phyloP scores from a whole-genome alignment of 2,888 invertebrate species.

The Drosophila lacicola region DNA sequence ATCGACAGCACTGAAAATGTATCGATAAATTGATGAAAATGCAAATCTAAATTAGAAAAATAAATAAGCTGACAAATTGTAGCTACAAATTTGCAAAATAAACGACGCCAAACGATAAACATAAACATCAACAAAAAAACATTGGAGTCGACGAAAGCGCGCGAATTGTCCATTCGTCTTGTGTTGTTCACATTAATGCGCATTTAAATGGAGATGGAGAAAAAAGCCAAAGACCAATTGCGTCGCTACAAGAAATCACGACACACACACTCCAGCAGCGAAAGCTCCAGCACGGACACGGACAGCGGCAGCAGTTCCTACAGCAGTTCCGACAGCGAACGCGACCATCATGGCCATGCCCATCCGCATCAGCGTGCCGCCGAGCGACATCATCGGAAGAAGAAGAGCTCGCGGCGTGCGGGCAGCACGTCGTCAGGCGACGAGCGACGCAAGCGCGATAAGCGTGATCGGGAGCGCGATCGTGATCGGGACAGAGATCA shows the following conservation, averaged over 20 bases:
- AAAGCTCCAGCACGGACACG: conserved; percentile 83
- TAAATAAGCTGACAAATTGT: conserved; percentile 25
- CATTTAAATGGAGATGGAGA: conserved; percentile 79
- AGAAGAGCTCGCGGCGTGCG: conserved; percentile 85
- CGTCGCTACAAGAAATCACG: conserved; percentile 84
- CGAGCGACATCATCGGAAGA: conserved; percentile 85
- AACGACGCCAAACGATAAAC: conserved; percentile 46
- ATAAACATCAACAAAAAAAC: conserved; percentile 32
- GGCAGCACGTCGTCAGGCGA: conserved; percentile 87
- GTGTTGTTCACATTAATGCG: conserved; percentile 3
- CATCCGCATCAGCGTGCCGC: conserved; percentile 60
- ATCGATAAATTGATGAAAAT: conserved; percentile 30
- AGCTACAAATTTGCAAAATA: conserved; percentile 33
- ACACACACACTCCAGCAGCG: conserved; percentile 83
- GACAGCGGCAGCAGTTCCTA: conserved; percentile 83
- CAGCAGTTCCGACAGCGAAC: conserved; percentile 82
- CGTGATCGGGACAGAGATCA: conserved; percentile 72
- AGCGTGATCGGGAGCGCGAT: conserved; percentile 70
- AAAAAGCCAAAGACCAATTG: conserved; percentile 83
- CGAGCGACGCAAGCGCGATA: conserved; percentile 83
- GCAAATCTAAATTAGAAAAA: conserved; percentile 33
- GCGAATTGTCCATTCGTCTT: conserved; percentile 17
- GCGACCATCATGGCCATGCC: conserved; percentile 48
- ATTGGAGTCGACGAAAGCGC: conserved; percentile 20
- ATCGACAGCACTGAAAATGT: not conserved